phyloP scores from a whole-genome alignment of 2,797 vertebrate genomes.

The Cirrhinus mrigala region DNA sequence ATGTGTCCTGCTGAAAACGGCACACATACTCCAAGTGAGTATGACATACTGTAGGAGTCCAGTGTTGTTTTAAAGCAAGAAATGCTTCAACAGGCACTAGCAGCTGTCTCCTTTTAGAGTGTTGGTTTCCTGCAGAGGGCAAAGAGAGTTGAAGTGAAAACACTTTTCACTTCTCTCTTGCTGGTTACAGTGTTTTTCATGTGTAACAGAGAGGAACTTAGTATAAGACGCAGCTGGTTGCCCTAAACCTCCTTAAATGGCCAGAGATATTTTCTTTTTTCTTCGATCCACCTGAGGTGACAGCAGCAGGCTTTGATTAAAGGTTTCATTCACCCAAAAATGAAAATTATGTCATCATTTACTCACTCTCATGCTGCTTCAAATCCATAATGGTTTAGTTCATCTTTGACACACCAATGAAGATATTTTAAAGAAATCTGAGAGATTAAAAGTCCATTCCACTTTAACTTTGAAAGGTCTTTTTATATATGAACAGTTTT shows the following conservation, averaged over 20 bases:
- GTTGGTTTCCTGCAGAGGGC: background rate
- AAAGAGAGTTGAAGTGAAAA: conserved; percentile 9
- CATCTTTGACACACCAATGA: background rate
- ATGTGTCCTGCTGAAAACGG: conserved; percentile 46
- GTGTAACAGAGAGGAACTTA: conserved; percentile 3
- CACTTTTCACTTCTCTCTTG: conserved; percentile 29
- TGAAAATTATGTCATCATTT: background rate
- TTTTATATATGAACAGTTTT: background rate
- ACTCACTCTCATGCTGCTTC: background rate
- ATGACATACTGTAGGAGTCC: background rate
- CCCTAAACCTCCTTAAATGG: background rate
- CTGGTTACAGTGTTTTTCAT: background rate
- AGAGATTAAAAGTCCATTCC: background rate
- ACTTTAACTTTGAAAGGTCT: background rate
- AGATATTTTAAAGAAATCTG: background rate
- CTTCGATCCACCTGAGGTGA: background rate
- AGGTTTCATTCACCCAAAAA: background rate
- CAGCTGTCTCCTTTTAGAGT: background rate
- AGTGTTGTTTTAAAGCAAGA: conserved; percentile 17
- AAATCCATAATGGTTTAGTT: background rate
- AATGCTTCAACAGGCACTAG: background rate
- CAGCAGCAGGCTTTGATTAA: conserved; percentile 6
- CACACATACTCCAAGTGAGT: conserved; percentile 32
- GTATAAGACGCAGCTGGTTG: background rate
- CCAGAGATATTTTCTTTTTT: conserved; percentile 9